Evolutionary conservation across 37 sponge, comb jelly and placozoan species (phyloP).

Genomic region (Crambe crambe): DNA sequence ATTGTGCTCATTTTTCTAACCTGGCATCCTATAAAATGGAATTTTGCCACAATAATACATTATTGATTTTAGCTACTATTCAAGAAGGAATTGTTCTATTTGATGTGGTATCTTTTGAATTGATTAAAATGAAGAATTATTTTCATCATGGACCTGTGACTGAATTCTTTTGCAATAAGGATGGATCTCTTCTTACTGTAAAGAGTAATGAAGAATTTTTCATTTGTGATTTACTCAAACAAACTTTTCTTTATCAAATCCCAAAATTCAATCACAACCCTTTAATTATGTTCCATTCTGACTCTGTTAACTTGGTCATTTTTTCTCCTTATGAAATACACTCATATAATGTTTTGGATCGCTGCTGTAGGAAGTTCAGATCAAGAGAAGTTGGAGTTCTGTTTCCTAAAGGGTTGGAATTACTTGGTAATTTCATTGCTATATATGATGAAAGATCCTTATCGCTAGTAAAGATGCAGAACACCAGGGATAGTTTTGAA

Average conservation of each 20-base stretch:
- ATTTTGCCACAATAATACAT: constrained; percentile 5
- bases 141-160: not conserved
- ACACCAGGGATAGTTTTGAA: not conserved
- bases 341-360: constrained; percentile 7
- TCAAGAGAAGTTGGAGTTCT: not conserved
- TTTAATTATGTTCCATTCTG: constrained; percentile 9
- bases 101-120: not conserved
- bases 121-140: not conserved
- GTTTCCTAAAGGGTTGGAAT: too few relatives aligned
- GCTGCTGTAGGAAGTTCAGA: not conserved
- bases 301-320: not conserved
- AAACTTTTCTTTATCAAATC: constrained; percentile 2
- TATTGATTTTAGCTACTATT: constrained; percentile 24
- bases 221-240: constrained; percentile 9
- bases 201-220: constrained; percentile 3
- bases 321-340: constrained; percentile 6
- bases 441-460: constrained; percentile 50
- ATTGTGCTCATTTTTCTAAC: not conserved
- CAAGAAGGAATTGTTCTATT: not conserved
- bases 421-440: constrained; percentile 28
- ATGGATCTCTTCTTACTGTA: constrained; percentile 9
- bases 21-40: constrained; percentile 36
- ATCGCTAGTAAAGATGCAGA: constrained; percentile 6
- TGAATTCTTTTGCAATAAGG: constrained; percentile 29
- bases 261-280: not conserved